These are phyloP conservation scores for Philopedon plagiatum DNA, from an alignment of 2,888 invertebrate species.

Conservation along the genomic window DNA sequence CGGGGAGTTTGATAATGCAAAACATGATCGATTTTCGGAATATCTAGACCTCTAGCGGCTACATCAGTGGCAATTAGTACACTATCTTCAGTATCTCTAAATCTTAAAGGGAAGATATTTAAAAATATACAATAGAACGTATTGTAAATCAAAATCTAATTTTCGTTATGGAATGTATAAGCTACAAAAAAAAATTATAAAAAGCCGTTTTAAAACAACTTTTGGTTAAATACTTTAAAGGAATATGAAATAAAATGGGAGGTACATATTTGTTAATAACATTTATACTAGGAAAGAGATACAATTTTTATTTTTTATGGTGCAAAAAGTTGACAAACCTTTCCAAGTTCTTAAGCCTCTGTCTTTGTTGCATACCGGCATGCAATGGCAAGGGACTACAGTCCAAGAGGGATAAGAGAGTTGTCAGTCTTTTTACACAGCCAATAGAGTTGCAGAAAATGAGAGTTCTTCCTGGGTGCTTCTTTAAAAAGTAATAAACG, in stretches of 20 bases:
- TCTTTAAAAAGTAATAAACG: conserved; percentile 89
- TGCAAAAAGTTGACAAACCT: conserved; percentile 68
- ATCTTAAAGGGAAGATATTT: conserved; percentile 69
- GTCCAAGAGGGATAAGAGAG: conserved; percentile 78
- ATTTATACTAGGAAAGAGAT: no score
- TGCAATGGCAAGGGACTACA: conserved; percentile 85
- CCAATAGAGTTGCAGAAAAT: conserved; percentile 97
- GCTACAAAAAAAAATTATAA: no score
- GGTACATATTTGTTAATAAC: no score
- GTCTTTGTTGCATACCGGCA: conserved; percentile 94
- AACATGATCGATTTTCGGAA: conserved; percentile 93
- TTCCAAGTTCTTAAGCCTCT: conserved; percentile 94
- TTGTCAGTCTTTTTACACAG: conserved; percentile 86
- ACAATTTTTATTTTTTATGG: background rate
- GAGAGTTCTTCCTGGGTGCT: conserved; percentile 91
- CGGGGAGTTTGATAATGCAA: conserved; percentile 96
- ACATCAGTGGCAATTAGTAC: conserved; percentile 96
- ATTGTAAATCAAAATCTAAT: no score
- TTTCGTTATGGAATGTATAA: no score
- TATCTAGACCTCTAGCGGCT: conserved; percentile 96
- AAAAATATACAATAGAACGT: conserved; percentile 21
- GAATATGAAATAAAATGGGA: no score
- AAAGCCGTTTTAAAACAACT: no score
- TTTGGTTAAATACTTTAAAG: no score
- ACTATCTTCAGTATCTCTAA: conserved; percentile 79